Percentiles rank a stretch among this genome's conserved stretches.
Conservation (phyloP, 2,888 invertebrate genomes). For the Lysandra coridon region DNA sequence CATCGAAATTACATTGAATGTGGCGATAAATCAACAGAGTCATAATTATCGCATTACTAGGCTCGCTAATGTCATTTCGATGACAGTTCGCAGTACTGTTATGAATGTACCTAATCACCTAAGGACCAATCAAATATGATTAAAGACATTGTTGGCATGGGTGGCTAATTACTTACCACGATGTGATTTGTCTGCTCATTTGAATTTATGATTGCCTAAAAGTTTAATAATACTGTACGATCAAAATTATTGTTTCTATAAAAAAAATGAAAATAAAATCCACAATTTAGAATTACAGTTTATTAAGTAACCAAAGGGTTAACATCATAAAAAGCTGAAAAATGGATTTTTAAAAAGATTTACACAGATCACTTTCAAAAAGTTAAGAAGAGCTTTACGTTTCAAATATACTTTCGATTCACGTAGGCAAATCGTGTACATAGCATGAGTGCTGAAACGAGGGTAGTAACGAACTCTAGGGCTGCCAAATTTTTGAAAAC, state of each 20-base stretch:
- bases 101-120: slow-evolving; percentile 8
- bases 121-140: slow-evolving; percentile 7
- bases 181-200: background rate
- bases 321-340: background rate
- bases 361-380: background rate
- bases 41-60: slow-evolving; percentile 38
- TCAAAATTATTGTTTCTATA: too few relatives aligned
- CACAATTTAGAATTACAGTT: too few relatives aligned
- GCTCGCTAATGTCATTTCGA: slow-evolving; percentile 36
- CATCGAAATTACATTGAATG: slow-evolving; percentile 24
- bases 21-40: slow-evolving; percentile 36
- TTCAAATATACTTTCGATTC: slow-evolving; percentile 17
- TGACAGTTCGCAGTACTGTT: slow-evolving; percentile 17
- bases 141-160: background rate
- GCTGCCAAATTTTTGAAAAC: background rate
- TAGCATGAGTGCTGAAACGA: slow-evolving; percentile 23
- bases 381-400: background rate
- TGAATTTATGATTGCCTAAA: background rate
- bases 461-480: slow-evolving; percentile 21
- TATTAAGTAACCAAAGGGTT: too few relatives aligned
- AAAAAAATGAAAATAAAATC: too few relatives aligned
- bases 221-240: background rate
- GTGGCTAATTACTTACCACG: background rate
- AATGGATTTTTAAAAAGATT: background rate
- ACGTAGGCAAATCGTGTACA: slow-evolving; percentile 28